Evolutionary conservation across 92 coral and sea anemone species (phyloP).

Genomic region (Epizoanthus illoricatus): DNA sequence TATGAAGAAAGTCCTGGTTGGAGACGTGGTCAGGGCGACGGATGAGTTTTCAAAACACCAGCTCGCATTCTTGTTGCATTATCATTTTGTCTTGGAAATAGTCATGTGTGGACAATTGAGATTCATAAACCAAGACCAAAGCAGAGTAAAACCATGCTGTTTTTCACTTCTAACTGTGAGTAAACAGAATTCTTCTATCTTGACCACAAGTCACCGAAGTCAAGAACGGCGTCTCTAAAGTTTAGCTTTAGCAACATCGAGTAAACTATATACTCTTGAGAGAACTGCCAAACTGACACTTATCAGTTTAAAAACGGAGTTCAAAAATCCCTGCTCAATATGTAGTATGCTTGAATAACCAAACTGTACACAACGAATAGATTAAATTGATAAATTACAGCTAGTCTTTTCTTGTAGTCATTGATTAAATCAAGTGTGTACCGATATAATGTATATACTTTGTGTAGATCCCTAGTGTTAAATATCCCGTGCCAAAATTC

Average conservation of each 20-base stretch:
- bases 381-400: constrained; percentile 42
- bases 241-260: neutral
- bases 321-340: constrained; percentile 8
- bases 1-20: neutral
- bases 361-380: constrained; percentile 39
- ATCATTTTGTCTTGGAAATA: constrained; percentile 22
- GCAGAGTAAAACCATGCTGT: constrained; percentile 8
- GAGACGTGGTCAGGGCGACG: constrained; percentile 23
- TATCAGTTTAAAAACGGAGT: neutral
- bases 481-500: constrained; percentile 8
- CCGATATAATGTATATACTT: neutral
- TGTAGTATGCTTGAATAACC: constrained; percentile 29
- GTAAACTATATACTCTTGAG: neutral
- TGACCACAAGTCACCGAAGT: neutral
- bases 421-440: constrained; percentile 34
- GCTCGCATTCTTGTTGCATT: constrained; percentile 17
- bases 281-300: neutral
- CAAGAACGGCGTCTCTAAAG: neutral
- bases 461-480: constrained; percentile 2
- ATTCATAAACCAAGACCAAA: constrained; percentile 19
- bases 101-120: constrained; percentile 1
- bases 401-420: constrained; percentile 27
- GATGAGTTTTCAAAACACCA: constrained; percentile 22
- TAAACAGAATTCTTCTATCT: neutral
- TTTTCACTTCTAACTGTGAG: constrained; percentile 8